These are phyloP conservation scores for Amphipyra berbera DNA, from an alignment of 2,888 invertebrate species.

Conservation along the genomic window DNA sequence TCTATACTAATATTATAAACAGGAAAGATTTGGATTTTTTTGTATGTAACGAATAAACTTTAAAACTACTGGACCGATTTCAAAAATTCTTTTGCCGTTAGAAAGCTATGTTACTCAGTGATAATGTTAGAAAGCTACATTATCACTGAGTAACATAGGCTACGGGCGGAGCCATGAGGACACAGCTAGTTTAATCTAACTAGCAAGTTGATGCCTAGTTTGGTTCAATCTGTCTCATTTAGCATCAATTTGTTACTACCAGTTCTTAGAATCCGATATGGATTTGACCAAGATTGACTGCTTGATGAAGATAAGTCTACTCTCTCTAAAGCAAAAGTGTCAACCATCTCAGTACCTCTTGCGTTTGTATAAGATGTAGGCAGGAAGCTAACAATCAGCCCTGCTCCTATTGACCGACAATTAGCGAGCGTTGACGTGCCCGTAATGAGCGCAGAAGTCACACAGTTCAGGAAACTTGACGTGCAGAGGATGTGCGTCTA, in stretches of 20 bases:
- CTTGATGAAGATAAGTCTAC: neutral
- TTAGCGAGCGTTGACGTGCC: conserved; percentile 39
- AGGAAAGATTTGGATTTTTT: no score
- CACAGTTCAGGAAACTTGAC: conserved; percentile 52
- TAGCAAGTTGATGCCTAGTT: neutral
- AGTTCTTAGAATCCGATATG: neutral
- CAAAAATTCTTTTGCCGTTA: no score
- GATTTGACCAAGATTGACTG: no score
- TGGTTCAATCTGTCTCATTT: neutral
- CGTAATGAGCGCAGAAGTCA: conserved; percentile 40
- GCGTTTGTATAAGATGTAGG: neutral
- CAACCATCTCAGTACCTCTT: neutral
- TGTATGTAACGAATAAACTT: no score
- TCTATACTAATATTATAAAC: no score
- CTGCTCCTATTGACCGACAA: conserved; percentile 44
- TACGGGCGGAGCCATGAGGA: no score
- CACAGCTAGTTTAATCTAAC: no score
- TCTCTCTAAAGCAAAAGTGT: neutral
- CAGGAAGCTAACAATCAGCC: neutral
- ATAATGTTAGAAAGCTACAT: no score
- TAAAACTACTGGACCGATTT: no score
- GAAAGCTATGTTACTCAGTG: no score
- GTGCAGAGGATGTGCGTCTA: conserved; percentile 48
- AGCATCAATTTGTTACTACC: no score
- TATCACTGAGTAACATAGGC: no score